A percentile compares a stretch with the other conserved stretches of the same genome.
These are phyloP conservation scores for Gymnocypris eckloni DNA, from an alignment of 2,797 vertebrate genomes.

Conservation along the genomic window DNA sequence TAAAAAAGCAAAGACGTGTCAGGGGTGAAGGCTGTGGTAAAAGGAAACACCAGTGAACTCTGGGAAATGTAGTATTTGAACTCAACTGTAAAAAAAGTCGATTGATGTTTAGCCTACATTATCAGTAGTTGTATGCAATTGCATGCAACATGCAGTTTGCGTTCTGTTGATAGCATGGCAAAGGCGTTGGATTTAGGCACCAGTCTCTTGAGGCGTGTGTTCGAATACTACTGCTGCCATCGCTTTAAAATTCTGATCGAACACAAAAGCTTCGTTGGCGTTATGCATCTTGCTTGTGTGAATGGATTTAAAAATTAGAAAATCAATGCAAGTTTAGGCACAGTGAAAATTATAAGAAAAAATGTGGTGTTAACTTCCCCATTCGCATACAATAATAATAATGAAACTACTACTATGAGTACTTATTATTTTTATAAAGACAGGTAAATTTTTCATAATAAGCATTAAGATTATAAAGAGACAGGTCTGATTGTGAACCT, in stretches of 20 bases:
- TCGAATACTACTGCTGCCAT: slow-evolving; percentile 67
- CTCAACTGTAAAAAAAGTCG: background rate
- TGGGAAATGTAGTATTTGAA: background rate
- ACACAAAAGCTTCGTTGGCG: background rate
- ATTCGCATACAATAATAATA: background rate
- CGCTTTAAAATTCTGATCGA: background rate
- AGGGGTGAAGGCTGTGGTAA: background rate
- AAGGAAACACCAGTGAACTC: background rate
- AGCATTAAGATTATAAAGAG: background rate
- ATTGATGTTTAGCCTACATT: background rate
- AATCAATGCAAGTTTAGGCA: background rate
- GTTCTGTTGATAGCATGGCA: slow-evolving; percentile 52
- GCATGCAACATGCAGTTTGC: no score
- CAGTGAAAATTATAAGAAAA: background rate
- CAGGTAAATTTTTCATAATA: background rate
- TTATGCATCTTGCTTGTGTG: background rate
- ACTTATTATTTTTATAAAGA: background rate
- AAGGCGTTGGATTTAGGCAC: slow-evolving; percentile 85
- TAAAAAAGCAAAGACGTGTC: background rate
- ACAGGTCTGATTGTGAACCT: background rate
- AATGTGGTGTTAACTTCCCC: background rate
- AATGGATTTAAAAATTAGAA: background rate
- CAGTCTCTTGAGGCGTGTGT: slow-evolving; percentile 76
- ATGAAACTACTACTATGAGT: background rate
- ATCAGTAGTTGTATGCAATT: no score